These are phyloP conservation scores for Seriola quinqueradiata DNA, from an alignment of 2,113 vertebrate species.

Conservation along the genomic window DNA sequence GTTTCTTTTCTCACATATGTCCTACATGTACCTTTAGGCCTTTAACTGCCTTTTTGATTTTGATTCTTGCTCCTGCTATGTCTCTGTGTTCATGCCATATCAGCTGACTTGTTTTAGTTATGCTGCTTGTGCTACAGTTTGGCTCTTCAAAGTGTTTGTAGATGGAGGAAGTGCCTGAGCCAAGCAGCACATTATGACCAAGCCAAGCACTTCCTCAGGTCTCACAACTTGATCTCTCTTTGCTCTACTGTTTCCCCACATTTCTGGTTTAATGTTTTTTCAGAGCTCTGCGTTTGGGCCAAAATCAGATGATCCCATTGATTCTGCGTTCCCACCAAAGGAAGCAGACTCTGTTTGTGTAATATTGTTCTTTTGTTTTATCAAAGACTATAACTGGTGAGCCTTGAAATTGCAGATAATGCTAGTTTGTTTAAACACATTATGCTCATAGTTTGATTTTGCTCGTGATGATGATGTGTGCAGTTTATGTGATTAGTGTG, in stretches of 20 bases:
- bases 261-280: slow-evolving; percentile 41
- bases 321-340: slow-evolving; percentile 40
- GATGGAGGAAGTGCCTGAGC: slow-evolving; percentile 65
- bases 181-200: slow-evolving; percentile 28
- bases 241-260: slow-evolving; percentile 31
- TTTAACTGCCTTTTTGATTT: background rate
- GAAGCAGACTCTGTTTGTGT: slow-evolving; percentile 57
- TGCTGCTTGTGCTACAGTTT: slow-evolving; percentile 5
- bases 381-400: background rate
- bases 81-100: background rate
- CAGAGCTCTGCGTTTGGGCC: slow-evolving; percentile 31
- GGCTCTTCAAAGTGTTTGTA: slow-evolving; percentile 48
- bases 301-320: slow-evolving; percentile 41
- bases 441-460: background rate
- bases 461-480: background rate
- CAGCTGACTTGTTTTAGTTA: slow-evolving; percentile 23
- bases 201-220: slow-evolving; percentile 68
- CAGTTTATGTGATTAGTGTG: background rate
- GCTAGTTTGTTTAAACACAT: background rate
- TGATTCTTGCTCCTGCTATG: background rate
- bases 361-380: slow-evolving; percentile 55
- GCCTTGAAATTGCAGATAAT: background rate
- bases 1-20: background rate
- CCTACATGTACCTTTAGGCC: background rate
- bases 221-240: slow-evolving; percentile 39